Evolutionary conservation across 2,797 vertebrate genomes (phyloP), one percentile per base, ranked within the genome.

Genomic region (Selene dorsalis): DNA sequence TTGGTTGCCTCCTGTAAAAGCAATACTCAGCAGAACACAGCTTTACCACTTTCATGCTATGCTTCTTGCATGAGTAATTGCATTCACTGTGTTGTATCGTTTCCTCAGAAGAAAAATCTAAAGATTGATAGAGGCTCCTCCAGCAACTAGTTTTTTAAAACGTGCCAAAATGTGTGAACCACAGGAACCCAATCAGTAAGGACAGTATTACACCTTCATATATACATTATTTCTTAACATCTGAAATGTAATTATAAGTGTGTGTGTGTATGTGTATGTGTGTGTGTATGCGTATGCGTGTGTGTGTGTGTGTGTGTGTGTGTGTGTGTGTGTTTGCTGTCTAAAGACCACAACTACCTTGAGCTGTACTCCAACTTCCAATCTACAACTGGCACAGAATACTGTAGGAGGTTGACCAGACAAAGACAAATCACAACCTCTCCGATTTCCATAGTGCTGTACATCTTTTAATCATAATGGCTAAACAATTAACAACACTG

Each of bases 61-160:
- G 95, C 96, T 96, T 95, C 96, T 95, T 96, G 95, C 96, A 96
- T 97, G 96, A 98, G 95, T 97, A 98, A 98, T 98, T 97, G 96
- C 96, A 95, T 94, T 93, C 92, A 92, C 96, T 96, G 97, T 96
- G 95, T 95, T 94, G 94, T 95, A 92, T 92, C 94, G 95, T 94
- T 95, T 95, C 95, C 92, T 94, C 95, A 94, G 95, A 95, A 50
- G 75, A 84, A 95, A 74, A 73, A 94, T 92, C 93, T 88, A 86
- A 96, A 96, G 96, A 96, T 96, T 96, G 95, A 97, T 96, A 93
- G 94, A 95, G 95, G 92, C 94, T 94, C 95, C 93, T 92, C 84
- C 92, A 89, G 93, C 94, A 95, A 96, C 69, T 94, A 94, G 95
- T 93, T 93, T 95, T 95, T 94, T 95, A 93, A 95, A 95, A 95